Evolutionary conservation across 1,140 invertebrate species (phyloP).

Genomic region (Trypoxylus dichotomus): DNA sequence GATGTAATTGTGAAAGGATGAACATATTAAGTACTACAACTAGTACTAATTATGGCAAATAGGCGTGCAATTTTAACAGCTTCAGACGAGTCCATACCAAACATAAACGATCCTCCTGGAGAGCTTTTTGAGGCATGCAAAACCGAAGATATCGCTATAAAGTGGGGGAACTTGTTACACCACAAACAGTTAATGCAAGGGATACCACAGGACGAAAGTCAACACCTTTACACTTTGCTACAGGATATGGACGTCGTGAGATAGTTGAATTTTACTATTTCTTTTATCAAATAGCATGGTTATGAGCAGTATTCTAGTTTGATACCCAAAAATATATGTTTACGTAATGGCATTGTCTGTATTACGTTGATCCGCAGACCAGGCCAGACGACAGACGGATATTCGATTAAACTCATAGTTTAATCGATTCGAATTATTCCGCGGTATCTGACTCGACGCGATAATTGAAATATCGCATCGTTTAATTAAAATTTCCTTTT

Average conservation of each 20-base stretch:
- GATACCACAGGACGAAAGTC: constrained; percentile 95
- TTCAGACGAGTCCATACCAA: constrained; percentile 57
- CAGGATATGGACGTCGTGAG: constrained; percentile 91
- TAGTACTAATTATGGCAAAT: constrained; percentile 58
- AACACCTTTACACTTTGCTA: constrained; percentile 95
- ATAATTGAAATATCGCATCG: too few species aligned
- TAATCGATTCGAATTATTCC: too few species aligned
- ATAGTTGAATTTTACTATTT: constrained; percentile 69
- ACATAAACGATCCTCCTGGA: constrained; percentile 69
- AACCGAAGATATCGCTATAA: constrained; percentile 86
- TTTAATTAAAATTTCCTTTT: too few species aligned
- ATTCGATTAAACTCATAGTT: too few species aligned
- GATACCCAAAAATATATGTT: too few species aligned
- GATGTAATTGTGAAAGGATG: background rate
- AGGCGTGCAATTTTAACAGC: constrained; percentile 57
- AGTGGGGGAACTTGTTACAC: constrained; percentile 89
- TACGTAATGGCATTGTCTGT: too few species aligned
- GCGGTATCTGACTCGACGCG: too few species aligned
- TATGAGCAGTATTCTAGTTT: too few species aligned
- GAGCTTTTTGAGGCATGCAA: constrained; percentile 97
- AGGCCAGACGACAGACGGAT: too few species aligned
- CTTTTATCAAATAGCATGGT: too few species aligned
- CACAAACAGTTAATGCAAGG: constrained; percentile 91
- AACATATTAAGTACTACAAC: background rate
- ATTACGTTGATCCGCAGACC: too few species aligned